These are phyloP conservation scores for Ibycter americanus DNA, from an alignment of 2,797 vertebrate genomes.

Conservation along the genomic window DNA sequence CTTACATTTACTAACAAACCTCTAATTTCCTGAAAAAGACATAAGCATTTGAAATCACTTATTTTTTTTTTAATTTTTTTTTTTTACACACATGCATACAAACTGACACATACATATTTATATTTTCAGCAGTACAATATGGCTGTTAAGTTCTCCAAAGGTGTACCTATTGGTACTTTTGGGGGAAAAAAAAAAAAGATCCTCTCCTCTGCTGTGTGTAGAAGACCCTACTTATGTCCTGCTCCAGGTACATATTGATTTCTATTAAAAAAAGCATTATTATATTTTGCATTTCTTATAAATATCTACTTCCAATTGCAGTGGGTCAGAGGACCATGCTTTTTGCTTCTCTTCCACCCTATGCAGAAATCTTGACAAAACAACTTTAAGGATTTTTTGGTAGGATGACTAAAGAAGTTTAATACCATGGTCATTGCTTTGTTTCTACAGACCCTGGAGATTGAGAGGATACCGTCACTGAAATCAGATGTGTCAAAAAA, in stretches of 20 bases:
- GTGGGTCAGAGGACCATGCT: background rate
- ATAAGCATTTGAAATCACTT: background rate
- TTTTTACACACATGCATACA: background rate
- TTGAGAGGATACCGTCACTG: no score
- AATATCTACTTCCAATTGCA: background rate
- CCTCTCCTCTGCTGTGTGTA: rapidly evolving
- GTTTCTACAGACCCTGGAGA: background rate
- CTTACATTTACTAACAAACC: background rate
- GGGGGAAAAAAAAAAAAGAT: rapidly evolving
- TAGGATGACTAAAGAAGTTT: background rate
- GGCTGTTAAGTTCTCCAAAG: background rate
- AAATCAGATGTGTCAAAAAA: background rate
- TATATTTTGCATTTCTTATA: background rate
- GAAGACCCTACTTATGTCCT: background rate
- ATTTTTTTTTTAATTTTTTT: no score
- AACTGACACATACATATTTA: background rate
- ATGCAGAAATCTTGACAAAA: background rate
- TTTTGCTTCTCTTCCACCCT: background rate
- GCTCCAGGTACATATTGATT: background rate
- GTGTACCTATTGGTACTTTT: rapidly evolving
- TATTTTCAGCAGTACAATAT: background rate
- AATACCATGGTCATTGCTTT: background rate
- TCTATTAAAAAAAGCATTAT: rapidly evolving
- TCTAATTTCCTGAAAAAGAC: background rate
- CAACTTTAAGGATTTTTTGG: background rate